A percentile compares a stretch with the other conserved stretches of the same genome.
Evolutionary conservation across 2,797 vertebrate genomes (phyloP).

Genomic region (Pseudomugil gertrudae): DNA sequence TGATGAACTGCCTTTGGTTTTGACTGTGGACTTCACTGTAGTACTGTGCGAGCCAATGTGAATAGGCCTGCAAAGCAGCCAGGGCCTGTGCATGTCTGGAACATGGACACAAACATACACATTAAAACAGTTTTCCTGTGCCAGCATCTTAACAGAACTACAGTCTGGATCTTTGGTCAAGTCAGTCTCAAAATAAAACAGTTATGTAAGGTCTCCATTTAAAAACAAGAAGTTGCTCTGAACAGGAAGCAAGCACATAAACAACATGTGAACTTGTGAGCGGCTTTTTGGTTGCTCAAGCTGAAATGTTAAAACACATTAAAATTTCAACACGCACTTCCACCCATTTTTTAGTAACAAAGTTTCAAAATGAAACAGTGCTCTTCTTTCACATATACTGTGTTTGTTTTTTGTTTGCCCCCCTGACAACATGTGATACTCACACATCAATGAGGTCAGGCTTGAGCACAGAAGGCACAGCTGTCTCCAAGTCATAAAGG

Average conservation of each 20-base stretch:
- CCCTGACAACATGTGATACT: conserved; percentile 71
- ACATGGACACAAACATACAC: conserved; percentile 12
- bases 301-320: conserved; percentile 2
- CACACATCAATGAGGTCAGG: conserved; percentile 98
- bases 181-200: background rate
- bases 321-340: background rate
- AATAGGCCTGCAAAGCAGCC: conserved; percentile 94
- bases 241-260: background rate
- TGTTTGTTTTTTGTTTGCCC: background rate
- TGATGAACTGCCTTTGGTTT: conserved; percentile 91
- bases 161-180: background rate
- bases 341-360: background rate
- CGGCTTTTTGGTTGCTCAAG: too few species aligned
- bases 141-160: background rate
- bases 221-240: conserved; percentile 6
- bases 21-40: conserved; percentile 92
- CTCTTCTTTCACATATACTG: background rate
- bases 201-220: background rate
- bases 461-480: conserved; percentile 95
- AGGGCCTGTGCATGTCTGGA: conserved; percentile 93
- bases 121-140: background rate
- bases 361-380: too few species aligned
- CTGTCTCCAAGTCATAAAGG: conserved; percentile 96
- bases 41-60: conserved; percentile 97
- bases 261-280: background rate